Evolutionary conservation across 2,797 vertebrate species (phyloP).

Genomic region (Notolepis coatsorum): DNA sequence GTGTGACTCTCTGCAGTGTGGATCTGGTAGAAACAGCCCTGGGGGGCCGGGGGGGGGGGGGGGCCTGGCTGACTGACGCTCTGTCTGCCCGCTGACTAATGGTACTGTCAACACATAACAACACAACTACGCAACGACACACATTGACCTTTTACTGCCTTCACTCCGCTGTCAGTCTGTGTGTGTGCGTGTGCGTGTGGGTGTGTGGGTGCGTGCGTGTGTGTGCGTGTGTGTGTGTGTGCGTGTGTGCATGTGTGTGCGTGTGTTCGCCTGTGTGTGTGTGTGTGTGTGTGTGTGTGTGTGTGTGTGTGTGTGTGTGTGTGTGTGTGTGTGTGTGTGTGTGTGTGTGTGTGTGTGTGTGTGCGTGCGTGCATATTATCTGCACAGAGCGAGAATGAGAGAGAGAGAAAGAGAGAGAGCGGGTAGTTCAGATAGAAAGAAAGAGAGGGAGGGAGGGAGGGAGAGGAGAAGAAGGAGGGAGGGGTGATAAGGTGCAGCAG

Average conservation of each 20-base stretch:
- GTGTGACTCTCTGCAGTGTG: no score
- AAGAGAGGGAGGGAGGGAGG: background rate
- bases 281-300: slow-evolving; percentile 44
- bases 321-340: slow-evolving; percentile 14
- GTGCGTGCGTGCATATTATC: slow-evolving; percentile 9
- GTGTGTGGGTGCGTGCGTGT: slow-evolving; percentile 28
- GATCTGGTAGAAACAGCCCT: slow-evolving; percentile 69
- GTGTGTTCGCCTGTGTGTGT: slow-evolving; percentile 8
- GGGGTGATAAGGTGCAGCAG: background rate
- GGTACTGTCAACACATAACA: slow-evolving; percentile 72
- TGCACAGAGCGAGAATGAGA: slow-evolving; percentile 10
- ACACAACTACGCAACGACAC: no score
- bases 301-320: slow-evolving; percentile 36
- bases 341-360: slow-evolving; percentile 13
- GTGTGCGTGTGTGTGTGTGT: slow-evolving; percentile 13
- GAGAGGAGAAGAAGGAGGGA: background rate
- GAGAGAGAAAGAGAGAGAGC: background rate
- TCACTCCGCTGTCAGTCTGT: background rate
- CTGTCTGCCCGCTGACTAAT: slow-evolving; percentile 75
- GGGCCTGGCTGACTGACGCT: slow-evolving; percentile 61
- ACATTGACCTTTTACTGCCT: slow-evolving; percentile 75
- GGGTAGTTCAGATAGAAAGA: background rate
- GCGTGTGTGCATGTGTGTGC: slow-evolving; percentile 9
- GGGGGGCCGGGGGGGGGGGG: slow-evolving; percentile 56
- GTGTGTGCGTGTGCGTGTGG: slow-evolving; percentile 50